phyloP scores from a whole-genome alignment of 2,797 vertebrate species.

The Florisuga fusca region DNA sequence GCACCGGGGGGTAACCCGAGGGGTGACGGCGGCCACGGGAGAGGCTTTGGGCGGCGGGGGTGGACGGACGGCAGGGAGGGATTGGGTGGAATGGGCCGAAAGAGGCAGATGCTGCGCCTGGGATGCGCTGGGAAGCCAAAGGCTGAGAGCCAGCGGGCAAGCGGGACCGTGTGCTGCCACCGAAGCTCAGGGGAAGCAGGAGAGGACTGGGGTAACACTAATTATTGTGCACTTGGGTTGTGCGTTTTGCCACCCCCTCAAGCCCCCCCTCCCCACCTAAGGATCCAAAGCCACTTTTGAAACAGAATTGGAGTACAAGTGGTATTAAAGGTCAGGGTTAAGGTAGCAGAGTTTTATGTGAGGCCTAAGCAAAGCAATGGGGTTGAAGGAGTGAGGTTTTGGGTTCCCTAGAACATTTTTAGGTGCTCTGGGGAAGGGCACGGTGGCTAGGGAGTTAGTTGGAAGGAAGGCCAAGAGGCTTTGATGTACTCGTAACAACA shows the following conservation, averaged over 20 bases:
- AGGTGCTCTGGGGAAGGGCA: not conserved
- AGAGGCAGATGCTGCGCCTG: rapidly evolving
- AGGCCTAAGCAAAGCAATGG: not conserved
- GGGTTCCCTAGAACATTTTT: not conserved
- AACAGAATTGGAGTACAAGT: not conserved
- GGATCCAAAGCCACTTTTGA: not conserved
- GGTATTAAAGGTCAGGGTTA: not conserved
- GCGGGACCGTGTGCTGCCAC: rapidly evolving
- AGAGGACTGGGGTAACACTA: not conserved
- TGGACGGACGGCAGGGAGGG: rapidly evolving
- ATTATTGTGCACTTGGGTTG: not conserved
- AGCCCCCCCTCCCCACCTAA: not conserved
- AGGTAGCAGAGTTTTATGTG: not conserved
- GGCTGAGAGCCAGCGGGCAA: rapidly evolving
- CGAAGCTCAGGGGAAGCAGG: rapidly evolving
- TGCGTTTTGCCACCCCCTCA: not conserved
- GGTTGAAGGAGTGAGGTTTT: not conserved
- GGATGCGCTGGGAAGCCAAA: not conserved
- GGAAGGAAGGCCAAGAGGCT: conserved; percentile 25
- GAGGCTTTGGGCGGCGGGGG: no score
- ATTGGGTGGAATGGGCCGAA: not conserved
- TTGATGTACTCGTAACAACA: not conserved
- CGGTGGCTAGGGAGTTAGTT: not conserved
- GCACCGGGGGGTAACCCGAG: not conserved
- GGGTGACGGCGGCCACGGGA: rapidly evolving